A percentile compares a stretch with the other conserved stretches of the same genome.
These are phyloP conservation scores for Crax fasciolata DNA, from an alignment of 2,797 vertebrate species.

Conservation along the genomic window DNA sequence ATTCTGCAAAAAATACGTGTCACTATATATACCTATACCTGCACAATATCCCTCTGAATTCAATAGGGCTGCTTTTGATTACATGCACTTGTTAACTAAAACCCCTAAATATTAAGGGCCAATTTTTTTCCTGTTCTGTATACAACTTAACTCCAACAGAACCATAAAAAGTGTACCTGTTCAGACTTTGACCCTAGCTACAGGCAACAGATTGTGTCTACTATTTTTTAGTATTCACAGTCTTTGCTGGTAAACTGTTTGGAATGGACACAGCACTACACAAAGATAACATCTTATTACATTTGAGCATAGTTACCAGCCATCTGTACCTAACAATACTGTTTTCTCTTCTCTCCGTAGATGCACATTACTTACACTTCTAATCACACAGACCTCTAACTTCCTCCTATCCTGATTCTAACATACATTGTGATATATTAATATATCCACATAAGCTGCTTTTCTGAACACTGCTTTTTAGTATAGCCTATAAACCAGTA, in stretches of 20 bases:
- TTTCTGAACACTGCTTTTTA: background rate
- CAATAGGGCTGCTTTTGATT: background rate
- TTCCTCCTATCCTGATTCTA: background rate
- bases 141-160: slow-evolving; percentile 15
- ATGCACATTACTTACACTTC: background rate
- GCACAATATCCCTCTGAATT: background rate
- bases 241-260: slow-evolving; percentile 24
- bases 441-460: background rate
- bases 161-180: background rate
- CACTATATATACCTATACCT: background rate
- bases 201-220: slow-evolving; percentile 52
- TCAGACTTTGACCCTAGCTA: slow-evolving; percentile 70
- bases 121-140: background rate
- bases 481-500: background rate
- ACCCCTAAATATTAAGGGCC: background rate
- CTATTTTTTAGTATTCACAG: slow-evolving; percentile 37
- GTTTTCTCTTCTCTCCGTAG: slow-evolving; percentile 18
- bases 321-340: slow-evolving; percentile 44
- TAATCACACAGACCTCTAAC: background rate
- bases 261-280: slow-evolving; percentile 12
- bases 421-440: background rate
- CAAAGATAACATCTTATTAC: slow-evolving; percentile 55
- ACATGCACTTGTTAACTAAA: background rate
- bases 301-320: slow-evolving; percentile 36
- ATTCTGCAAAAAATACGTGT: background rate